Percentiles rank a stretch among this genome's conserved stretches.
Evolutionary conservation across 2,113 vertebrate genomes (phyloP).

Genomic region (Cinclus mexicanus): DNA sequence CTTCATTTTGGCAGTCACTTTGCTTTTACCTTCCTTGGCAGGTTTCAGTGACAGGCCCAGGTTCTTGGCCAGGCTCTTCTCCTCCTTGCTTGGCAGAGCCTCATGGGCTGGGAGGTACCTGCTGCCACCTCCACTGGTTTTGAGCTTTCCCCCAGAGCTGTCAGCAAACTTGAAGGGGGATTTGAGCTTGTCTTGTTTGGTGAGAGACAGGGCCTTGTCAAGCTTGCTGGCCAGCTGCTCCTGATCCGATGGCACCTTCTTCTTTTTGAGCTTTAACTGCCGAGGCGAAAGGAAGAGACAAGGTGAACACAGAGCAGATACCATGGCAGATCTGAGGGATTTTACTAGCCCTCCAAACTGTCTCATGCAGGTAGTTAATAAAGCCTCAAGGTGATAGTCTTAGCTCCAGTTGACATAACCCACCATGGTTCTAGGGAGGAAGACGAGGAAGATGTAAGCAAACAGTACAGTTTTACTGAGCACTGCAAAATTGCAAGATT

Average conservation of each 20-base stretch:
- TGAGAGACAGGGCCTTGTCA: constrained; percentile 90
- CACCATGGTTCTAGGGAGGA: not conserved
- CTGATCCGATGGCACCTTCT: constrained; percentile 85
- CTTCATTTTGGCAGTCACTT: constrained; percentile 81
- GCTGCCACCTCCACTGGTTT: constrained; percentile 64
- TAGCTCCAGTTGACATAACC: not conserved
- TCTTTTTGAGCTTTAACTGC: constrained; percentile 84
- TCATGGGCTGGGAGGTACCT: constrained; percentile 71
- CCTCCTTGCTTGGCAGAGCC: constrained; percentile 76
- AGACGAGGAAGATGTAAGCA: not conserved
- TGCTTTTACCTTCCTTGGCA: constrained; percentile 87
- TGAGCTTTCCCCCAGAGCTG: constrained; percentile 71
- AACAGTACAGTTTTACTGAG: not conserved
- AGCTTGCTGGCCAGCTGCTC: constrained; percentile 94
- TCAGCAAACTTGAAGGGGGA: constrained; percentile 83
- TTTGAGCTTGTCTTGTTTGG: constrained; percentile 85
- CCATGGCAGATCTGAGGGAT: not conserved
- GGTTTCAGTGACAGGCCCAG: constrained; percentile 76
- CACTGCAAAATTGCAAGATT: not conserved
- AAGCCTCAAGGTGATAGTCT: not conserved
- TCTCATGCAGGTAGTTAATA: not conserved
- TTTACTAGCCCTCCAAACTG: not conserved
- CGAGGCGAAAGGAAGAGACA: constrained; percentile 6
- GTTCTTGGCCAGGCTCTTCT: constrained; percentile 79
- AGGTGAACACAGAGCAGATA: not conserved